Evolutionary conservation across 2,113 vertebrate genomes (phyloP).

Genomic region (Tragelaphus imberbis): DNA sequence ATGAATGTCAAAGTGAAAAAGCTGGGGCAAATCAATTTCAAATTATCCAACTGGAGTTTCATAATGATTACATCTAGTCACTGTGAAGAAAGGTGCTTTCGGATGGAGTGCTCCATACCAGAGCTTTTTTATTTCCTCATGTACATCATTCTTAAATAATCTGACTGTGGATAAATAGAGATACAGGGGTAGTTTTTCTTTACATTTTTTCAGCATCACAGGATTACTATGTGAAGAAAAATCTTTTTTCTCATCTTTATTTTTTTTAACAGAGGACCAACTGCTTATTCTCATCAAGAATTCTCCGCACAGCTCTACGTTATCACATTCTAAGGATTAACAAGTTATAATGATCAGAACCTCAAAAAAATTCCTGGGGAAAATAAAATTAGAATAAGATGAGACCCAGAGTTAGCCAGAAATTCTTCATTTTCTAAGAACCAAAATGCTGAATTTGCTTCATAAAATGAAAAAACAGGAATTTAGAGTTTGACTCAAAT

Average conservation of each 20-base stretch:
- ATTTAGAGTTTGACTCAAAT: not conserved
- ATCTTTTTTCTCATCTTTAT: not conserved
- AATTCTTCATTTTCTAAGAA: slow-evolving; percentile 30
- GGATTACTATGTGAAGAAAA: not conserved
- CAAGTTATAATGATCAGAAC: not conserved
- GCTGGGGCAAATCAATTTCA: not conserved
- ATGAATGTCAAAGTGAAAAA: not conserved
- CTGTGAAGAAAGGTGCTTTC: not conserved
- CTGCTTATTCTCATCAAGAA: slow-evolving; percentile 19
- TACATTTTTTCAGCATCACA: not conserved
- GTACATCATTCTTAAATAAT: not conserved
- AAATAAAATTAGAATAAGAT: slow-evolving; percentile 37
- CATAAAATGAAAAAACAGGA: not conserved
- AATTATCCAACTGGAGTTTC: not conserved
- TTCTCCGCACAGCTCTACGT: not conserved
- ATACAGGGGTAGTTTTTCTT: not conserved
- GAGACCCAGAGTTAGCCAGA: not conserved
- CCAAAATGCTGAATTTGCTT: slow-evolving; percentile 37
- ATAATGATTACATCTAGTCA: not conserved
- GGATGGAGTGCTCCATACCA: not conserved
- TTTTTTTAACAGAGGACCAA: not conserved
- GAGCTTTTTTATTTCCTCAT: not conserved
- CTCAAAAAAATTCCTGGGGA: slow-evolving; percentile 8
- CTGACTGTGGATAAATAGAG: not conserved
- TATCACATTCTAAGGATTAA: not conserved